These are phyloP conservation scores for Hemaris fuciformis DNA, from an alignment of 2,888 invertebrate species.

Conservation along the genomic window DNA sequence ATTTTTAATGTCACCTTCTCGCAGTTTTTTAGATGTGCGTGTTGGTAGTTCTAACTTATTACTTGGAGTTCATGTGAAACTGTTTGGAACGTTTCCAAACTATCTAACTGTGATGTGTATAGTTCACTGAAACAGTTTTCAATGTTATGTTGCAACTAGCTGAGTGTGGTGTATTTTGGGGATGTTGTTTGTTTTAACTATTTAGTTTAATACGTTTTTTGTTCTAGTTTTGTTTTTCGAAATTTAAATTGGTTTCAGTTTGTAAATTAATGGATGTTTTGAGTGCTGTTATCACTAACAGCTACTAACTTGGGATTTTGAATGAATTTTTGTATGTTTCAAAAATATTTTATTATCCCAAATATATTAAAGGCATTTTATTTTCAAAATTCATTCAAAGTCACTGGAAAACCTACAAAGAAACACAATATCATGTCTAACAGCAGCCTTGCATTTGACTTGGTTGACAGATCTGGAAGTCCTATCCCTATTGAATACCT, in stretches of 20 bases:
- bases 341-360: no score
- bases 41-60: conserved; percentile 13
- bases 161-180: conserved; percentile 35
- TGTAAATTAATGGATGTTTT: conserved; percentile 38
- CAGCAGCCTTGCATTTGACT: conserved; percentile 71
- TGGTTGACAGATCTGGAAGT: conserved; percentile 89
- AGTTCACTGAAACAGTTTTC: conserved; percentile 33
- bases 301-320: conserved; percentile 79
- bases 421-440: conserved; percentile 58
- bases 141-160: conserved; percentile 30
- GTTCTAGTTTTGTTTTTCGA: conserved; percentile 7
- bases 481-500: conserved; percentile 96
- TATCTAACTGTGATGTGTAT: conserved; percentile 26
- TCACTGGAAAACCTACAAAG: conserved; percentile 33
- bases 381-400: conserved; percentile 64
- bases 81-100: conserved; percentile 37
- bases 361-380: not conserved
- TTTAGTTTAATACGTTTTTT: conserved; percentile 30
- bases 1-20: not conserved
- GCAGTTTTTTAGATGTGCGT: not conserved
- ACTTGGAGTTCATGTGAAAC: conserved; percentile 22
- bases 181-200: conserved; percentile 30
- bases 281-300: conserved; percentile 80
- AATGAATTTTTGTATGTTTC: conserved; percentile 56
- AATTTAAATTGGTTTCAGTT: conserved; percentile 35